Percentiles rank a stretch among this genome's conserved stretches.
Evolutionary conservation across 2,888 invertebrate species (phyloP).

Genomic region (Coenonympha glycerion): DNA sequence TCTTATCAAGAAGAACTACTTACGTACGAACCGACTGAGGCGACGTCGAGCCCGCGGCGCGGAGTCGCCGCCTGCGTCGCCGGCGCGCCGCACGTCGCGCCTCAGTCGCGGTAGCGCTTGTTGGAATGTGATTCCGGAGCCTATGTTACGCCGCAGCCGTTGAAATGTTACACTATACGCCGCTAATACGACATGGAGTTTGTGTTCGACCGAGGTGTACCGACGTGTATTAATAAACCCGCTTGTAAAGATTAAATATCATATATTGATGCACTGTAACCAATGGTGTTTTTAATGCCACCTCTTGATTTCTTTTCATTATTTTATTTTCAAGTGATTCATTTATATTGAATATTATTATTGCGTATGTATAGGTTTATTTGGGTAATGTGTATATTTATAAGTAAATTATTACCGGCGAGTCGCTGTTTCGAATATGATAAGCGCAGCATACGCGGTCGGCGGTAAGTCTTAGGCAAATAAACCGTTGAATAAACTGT

Average conservation of each 20-base stretch:
- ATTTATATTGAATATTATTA: constrained; percentile 46
- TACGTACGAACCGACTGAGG: constrained; percentile 67
- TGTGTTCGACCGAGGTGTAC: constrained; percentile 55
- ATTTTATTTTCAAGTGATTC: no score
- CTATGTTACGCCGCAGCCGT: constrained; percentile 51
- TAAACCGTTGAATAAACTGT: constrained; percentile 66
- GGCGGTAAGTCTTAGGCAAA: constrained; percentile 72
- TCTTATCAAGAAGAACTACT: constrained; percentile 69
- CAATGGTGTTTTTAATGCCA: constrained; percentile 73
- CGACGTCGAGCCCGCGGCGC: constrained; percentile 61
- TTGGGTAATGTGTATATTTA: constrained; percentile 73
- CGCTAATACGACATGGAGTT: constrained; percentile 74
- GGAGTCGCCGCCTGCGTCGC: constrained; percentile 41
- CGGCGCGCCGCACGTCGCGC: constrained; percentile 34
- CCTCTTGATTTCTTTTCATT: constrained; percentile 49
- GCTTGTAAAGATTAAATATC: constrained; percentile 86
- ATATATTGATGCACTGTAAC: constrained; percentile 84
- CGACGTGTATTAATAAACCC: constrained; percentile 78
- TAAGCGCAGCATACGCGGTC: constrained; percentile 64
- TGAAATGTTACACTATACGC: constrained; percentile 65
- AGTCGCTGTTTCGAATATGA: constrained; percentile 69
- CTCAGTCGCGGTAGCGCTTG: constrained; percentile 29
- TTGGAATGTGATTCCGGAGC: constrained; percentile 67
- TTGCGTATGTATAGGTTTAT: constrained; percentile 70
- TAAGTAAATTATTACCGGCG: constrained; percentile 73